phyloP scores from a whole-genome alignment of 2,888 invertebrate genomes.

The Thymelicus sylvestris region DNA sequence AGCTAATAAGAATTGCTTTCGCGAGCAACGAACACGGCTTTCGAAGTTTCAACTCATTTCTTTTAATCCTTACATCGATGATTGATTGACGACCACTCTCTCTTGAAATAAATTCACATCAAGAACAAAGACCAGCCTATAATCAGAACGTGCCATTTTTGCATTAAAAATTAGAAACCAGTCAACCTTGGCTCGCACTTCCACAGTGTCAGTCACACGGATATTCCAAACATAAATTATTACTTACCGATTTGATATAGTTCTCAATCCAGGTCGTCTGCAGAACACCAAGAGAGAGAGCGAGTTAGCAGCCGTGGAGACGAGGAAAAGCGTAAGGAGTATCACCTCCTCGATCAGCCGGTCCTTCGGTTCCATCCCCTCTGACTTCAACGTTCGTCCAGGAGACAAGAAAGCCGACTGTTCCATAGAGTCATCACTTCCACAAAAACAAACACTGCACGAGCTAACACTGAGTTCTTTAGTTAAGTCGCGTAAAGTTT shows the following conservation, averaged over 20 bases:
- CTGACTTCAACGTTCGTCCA: slow-evolving; percentile 79
- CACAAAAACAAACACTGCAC: slow-evolving; percentile 63
- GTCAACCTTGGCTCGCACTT: slow-evolving; percentile 44
- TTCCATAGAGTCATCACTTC: slow-evolving; percentile 81
- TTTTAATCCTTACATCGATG: slow-evolving; percentile 30
- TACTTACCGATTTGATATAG: slow-evolving; percentile 91
- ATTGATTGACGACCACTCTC: slow-evolving; percentile 10
- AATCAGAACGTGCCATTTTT: slow-evolving; percentile 37
- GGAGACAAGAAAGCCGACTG: slow-evolving; percentile 68
- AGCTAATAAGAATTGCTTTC: slow-evolving; percentile 19
- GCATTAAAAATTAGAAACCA: slow-evolving; percentile 45
- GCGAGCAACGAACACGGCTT: slow-evolving; percentile 25
- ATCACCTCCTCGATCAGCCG: slow-evolving; percentile 78
- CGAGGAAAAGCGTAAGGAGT: slow-evolving; percentile 83
- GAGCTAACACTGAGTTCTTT: slow-evolving; percentile 72
- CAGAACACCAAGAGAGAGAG: slow-evolving; percentile 90
- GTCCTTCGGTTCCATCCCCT: slow-evolving; percentile 78
- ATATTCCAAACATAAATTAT: slow-evolving; percentile 19
- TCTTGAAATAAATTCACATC: slow-evolving; percentile 1
- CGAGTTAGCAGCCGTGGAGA: slow-evolving; percentile 89
- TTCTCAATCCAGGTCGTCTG: slow-evolving; percentile 88
- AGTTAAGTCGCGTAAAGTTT: slow-evolving; percentile 80
- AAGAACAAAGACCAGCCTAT: slow-evolving; percentile 26
- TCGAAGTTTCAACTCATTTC: slow-evolving; percentile 18
- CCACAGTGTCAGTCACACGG: slow-evolving; percentile 18